These are phyloP conservation scores for Acromyrmex heyeri DNA, from an alignment of 1,140 invertebrate species.

Conservation along the genomic window DNA sequence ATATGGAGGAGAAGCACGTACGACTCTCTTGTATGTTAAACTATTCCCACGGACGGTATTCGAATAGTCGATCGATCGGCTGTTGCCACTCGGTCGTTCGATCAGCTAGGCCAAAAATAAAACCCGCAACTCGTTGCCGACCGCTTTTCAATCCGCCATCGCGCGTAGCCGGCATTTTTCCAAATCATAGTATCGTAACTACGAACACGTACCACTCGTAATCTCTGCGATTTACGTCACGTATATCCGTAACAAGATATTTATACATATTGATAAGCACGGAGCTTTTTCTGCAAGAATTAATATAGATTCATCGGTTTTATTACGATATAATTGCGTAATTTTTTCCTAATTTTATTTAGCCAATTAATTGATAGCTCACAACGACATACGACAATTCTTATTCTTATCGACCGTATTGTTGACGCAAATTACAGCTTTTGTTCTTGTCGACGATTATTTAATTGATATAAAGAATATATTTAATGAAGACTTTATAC, in stretches of 20 bases:
- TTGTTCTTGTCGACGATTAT: not conserved
- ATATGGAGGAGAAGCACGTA: slow-evolving; percentile 13
- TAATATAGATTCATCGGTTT: slow-evolving; percentile 22
- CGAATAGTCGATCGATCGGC: slow-evolving; percentile 69
- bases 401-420: not conserved
- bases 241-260: not conserved
- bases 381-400: not conserved
- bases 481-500: slow-evolving; percentile 16
- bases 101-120: slow-evolving; percentile 72
- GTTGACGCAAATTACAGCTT: not conserved
- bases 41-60: slow-evolving; percentile 18
- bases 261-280: not conserved
- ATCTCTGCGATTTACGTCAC: slow-evolving; percentile 18
- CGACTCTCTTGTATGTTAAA: not conserved
- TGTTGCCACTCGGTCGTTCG: slow-evolving; percentile 69
- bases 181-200: not conserved
- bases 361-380: slow-evolving; percentile 8
- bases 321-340: not conserved
- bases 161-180: slow-evolving; percentile 18
- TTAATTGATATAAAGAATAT: not conserved
- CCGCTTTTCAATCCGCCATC: slow-evolving; percentile 63
- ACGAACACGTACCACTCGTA: not conserved
- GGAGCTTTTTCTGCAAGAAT: not conserved
- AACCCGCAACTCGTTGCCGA: slow-evolving; percentile 57
- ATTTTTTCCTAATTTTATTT: slow-evolving; percentile 4